Evolutionary conservation across 2,113 vertebrate genomes (phyloP).

Genomic region (Promerops cafer): DNA sequence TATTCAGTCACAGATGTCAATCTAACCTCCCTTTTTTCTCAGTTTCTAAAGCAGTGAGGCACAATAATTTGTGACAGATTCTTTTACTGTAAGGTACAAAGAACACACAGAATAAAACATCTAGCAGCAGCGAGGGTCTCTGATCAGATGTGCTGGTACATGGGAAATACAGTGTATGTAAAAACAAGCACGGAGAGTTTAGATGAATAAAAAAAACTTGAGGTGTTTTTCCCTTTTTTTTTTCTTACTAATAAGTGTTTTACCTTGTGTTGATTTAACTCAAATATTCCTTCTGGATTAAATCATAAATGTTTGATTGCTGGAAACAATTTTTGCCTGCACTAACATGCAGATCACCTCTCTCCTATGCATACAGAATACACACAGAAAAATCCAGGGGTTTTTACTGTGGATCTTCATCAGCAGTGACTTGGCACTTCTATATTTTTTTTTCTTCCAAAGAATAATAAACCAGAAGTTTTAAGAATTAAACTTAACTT

Average conservation of each 20-base stretch:
- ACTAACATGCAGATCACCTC: background rate
- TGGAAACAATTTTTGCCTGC: constrained; percentile 48
- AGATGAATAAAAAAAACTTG: constrained; percentile 59
- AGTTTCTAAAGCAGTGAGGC: constrained; percentile 82
- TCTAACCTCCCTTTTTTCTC: constrained; percentile 81
- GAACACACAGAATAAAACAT: constrained; percentile 87
- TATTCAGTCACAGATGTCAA: constrained; percentile 91
- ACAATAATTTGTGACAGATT: constrained; percentile 88
- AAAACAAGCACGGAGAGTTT: constrained; percentile 79
- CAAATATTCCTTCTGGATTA: constrained; percentile 69
- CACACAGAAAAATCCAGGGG: background rate
- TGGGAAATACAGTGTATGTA: constrained; percentile 79
- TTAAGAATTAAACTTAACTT: background rate
- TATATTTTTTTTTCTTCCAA: background rate
- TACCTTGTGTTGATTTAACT: constrained; percentile 68
- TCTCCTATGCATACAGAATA: background rate
- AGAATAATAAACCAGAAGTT: background rate
- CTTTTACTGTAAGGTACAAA: constrained; percentile 88
- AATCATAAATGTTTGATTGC: constrained; percentile 66
- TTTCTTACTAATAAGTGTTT: constrained; percentile 55
- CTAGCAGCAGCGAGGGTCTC: constrained; percentile 78
- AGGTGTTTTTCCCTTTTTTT: background rate
- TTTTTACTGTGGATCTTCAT: background rate
- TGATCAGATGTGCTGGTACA: constrained; percentile 80
- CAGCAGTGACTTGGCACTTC: background rate